These are phyloP conservation scores for Tyrannus savana DNA, from an alignment of 2,113 vertebrate species.

Conservation along the genomic window DNA sequence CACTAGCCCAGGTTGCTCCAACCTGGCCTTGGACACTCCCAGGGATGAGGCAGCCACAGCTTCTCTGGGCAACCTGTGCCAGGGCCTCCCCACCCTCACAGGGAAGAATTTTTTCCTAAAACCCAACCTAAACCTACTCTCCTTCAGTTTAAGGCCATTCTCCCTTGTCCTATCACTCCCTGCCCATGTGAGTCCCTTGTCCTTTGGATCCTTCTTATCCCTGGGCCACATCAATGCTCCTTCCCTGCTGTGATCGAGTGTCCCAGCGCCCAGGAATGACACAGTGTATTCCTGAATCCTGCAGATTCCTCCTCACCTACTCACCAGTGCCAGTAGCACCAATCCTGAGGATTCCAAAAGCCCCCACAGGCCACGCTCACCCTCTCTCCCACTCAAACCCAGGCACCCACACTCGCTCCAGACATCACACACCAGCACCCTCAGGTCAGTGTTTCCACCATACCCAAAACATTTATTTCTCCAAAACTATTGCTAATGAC, in stretches of 20 bases:
- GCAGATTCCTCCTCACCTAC: neutral
- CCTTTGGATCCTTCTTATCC: fast-evolving
- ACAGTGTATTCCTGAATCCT: fast-evolving
- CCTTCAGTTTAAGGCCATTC: neutral
- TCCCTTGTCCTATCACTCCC: neutral
- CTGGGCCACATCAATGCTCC: fast-evolving
- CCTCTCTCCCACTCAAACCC: neutral
- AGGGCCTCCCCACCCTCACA: fast-evolving
- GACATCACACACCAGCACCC: neutral
- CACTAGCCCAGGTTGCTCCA: neutral
- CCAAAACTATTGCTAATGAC: conserved; percentile 75
- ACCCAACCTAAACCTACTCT: neutral
- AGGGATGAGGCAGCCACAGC: neutral
- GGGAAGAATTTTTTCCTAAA: fast-evolving
- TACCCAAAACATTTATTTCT: conserved; percentile 76
- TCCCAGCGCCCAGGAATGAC: fast-evolving
- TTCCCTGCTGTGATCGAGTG: fast-evolving
- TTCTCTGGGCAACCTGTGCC: neutral
- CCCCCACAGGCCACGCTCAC: fast-evolving
- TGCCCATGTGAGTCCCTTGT: neutral
- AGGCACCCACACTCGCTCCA: neutral
- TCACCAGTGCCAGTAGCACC: neutral
- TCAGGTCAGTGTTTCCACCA: conserved; percentile 58
- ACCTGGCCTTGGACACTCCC: neutral
- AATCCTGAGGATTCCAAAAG: neutral